Evolutionary conservation across 2,797 vertebrate genomes (phyloP).

Genomic region (Heliangelus exortis): DNA sequence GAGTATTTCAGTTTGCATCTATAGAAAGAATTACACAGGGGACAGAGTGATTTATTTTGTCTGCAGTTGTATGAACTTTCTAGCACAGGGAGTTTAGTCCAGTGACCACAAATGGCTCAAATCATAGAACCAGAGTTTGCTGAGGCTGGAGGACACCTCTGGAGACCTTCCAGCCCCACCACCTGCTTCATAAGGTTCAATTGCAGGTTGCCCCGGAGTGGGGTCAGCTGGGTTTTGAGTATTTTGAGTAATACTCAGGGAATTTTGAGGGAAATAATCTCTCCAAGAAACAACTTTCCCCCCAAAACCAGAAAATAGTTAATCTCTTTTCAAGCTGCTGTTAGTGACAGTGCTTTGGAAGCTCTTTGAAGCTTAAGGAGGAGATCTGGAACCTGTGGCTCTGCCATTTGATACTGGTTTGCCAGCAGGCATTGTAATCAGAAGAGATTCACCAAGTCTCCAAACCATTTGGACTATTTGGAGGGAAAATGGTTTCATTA

Average conservation of each 20-base stretch:
- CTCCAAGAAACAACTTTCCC: not conserved
- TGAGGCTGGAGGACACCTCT: not conserved
- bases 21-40: not conserved
- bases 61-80: not conserved
- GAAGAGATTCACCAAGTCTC: not conserved
- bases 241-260: not conserved
- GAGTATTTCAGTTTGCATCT: not conserved
- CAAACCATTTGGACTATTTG: not conserved
- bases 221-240: not conserved
- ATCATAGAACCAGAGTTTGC: not conserved
- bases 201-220: not conserved
- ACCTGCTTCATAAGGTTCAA: not conserved
- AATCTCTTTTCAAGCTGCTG: not conserved
- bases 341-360: not conserved
- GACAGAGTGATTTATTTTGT: not conserved
- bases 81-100: not conserved
- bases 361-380: not conserved
- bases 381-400: not conserved
- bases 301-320: not conserved
- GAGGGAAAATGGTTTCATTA: fast-evolving
- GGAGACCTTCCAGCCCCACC: not conserved
- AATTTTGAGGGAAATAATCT: not conserved
- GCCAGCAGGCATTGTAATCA: not conserved
- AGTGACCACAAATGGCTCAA: not conserved
- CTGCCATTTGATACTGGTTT: not conserved